Conservation (phyloP, 2,113 vertebrate genomes). For the Anhinga anhinga region DNA sequence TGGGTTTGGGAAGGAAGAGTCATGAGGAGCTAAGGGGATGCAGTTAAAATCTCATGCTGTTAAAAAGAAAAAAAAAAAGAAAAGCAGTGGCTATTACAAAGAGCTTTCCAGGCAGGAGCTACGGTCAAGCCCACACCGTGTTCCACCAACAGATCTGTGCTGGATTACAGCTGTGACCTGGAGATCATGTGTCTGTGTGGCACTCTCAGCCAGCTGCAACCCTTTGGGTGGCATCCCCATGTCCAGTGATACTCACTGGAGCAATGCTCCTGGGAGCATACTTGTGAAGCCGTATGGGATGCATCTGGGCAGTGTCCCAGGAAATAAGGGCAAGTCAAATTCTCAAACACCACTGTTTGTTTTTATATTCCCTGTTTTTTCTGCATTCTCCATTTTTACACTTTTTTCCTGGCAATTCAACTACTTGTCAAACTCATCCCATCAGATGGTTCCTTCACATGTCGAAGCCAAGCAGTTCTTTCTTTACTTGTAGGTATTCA, state of each 20-base stretch:
- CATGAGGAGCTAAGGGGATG: not conserved
- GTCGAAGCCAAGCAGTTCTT: not conserved
- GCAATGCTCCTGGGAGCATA: not conserved
- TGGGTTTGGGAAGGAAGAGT: not conserved
- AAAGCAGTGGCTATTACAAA: not conserved
- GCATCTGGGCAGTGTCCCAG: not conserved
- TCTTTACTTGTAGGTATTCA: not conserved
- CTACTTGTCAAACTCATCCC: not conserved
- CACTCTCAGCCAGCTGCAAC: not conserved
- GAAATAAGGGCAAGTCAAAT: not conserved
- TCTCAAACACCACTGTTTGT: not conserved
- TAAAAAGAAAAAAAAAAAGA: not conserved
- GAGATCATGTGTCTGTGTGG: not conserved
- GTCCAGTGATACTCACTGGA: not conserved
- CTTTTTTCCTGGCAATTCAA: not conserved
- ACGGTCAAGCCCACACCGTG: not conserved
- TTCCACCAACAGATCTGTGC: not conserved
- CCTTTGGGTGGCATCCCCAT: not conserved
- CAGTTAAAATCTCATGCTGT: not conserved
- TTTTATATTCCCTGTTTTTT: not conserved
- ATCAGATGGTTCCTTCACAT: not conserved
- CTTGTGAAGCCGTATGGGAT: not conserved
- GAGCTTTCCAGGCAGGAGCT: not conserved
- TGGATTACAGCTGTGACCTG: not conserved
- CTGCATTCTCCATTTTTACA: not conserved